Percentiles rank a stretch among this genome's conserved stretches.
These are phyloP conservation scores for Ruditapes philippinarum DNA, from an alignment of 1,140 invertebrate species.

Conservation along the genomic window DNA sequence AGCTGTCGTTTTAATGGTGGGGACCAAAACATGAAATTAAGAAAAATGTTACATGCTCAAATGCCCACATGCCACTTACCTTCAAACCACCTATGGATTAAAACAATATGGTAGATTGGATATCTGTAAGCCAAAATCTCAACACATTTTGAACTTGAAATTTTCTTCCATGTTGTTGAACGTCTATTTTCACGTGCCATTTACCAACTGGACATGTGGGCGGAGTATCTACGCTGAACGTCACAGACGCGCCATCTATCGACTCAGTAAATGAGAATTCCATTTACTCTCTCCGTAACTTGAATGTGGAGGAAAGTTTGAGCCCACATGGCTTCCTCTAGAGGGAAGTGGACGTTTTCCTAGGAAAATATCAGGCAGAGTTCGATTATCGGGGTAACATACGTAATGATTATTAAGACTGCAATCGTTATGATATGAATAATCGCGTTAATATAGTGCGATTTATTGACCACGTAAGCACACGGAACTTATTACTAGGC, in stretches of 20 bases:
- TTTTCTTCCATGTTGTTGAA: constrained; percentile 90
- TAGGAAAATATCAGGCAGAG: constrained; percentile 88
- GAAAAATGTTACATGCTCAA: too few relatives aligned
- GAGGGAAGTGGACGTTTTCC: constrained; percentile 93
- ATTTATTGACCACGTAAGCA: too few relatives aligned
- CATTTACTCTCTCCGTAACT: constrained; percentile 82
- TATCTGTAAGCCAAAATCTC: constrained; percentile 90
- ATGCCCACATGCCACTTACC: too few relatives aligned
- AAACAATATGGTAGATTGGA: constrained; percentile 91
- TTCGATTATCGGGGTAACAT: too few relatives aligned
- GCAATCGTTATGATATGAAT: too few relatives aligned
- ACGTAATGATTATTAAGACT: too few relatives aligned
- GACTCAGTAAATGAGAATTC: constrained; percentile 78
- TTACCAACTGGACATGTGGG: constrained; percentile 92
- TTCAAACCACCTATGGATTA: constrained; percentile 95
- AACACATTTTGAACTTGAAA: constrained; percentile 86
- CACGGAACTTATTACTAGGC: too few relatives aligned
- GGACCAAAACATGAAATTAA: too few relatives aligned
- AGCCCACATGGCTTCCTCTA: constrained; percentile 92
- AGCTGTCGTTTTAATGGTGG: too few relatives aligned
- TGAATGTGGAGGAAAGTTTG: constrained; percentile 88
- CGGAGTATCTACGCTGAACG: constrained; percentile 81
- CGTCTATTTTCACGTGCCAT: constrained; percentile 95
- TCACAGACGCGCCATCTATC: neutral
- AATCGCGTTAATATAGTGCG: too few relatives aligned